phyloP scores from a whole-genome alignment of 2,888 invertebrate genomes.

The Macaria liturata region DNA sequence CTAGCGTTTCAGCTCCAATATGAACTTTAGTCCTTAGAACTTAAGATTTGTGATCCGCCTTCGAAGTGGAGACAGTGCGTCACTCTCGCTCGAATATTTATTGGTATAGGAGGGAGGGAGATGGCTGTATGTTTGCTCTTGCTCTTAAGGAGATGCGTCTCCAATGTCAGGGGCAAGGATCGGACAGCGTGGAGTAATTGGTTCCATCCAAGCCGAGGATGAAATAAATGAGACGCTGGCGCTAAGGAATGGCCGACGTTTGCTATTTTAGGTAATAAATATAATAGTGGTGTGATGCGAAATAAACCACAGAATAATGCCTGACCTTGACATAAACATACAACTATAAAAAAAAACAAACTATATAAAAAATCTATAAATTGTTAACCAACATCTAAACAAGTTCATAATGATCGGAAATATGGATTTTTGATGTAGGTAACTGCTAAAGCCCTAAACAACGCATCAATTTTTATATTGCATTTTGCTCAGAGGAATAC shows the following conservation, averaged over 20 bases:
- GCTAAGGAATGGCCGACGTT: background rate
- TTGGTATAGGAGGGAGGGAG: slow-evolving; percentile 1
- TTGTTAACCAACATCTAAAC: too few relatives aligned
- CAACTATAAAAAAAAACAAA: too few relatives aligned
- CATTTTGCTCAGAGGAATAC: too few relatives aligned
- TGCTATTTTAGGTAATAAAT: background rate
- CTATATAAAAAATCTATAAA: too few relatives aligned
- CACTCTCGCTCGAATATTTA: background rate
- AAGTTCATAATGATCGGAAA: too few relatives aligned
- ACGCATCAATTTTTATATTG: too few relatives aligned
- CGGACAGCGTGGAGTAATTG: background rate
- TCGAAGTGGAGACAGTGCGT: slow-evolving; percentile 1
- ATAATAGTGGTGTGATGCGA: too few relatives aligned
- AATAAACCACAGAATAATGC: too few relatives aligned
- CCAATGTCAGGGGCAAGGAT: slow-evolving; percentile 14
- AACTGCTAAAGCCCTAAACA: too few relatives aligned
- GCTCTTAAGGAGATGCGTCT: slow-evolving; percentile 1
- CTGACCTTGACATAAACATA: too few relatives aligned
- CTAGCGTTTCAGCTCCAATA: background rate
- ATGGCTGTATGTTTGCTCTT: slow-evolving; percentile 4
- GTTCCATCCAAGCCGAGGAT: background rate
- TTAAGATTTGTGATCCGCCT: slow-evolving; percentile 2
- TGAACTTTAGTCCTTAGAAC: slow-evolving; percentile 3
- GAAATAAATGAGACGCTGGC: background rate
- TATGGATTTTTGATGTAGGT: too few relatives aligned